Evolutionary conservation across 2,797 vertebrate species (phyloP).

Genomic region (Adrianichthys oophorus): DNA sequence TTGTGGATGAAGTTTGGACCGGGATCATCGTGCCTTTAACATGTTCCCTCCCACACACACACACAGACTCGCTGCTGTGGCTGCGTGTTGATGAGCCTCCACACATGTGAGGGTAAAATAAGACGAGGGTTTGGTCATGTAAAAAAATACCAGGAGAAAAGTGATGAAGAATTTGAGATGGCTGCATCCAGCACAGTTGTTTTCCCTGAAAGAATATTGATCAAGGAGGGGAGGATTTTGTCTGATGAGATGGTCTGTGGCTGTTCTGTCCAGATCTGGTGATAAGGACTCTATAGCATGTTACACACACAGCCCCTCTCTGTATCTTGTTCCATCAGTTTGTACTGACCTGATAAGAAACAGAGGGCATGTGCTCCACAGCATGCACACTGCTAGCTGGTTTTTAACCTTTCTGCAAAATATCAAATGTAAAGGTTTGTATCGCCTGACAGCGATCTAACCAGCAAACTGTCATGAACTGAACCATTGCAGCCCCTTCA

Average conservation of each 20-base stretch:
- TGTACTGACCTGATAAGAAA: constrained; percentile 51
- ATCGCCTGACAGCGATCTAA: no score
- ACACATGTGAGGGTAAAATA: constrained; percentile 60
- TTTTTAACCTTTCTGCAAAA: neutral
- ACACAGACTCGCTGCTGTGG: constrained; percentile 53
- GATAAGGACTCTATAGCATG: constrained; percentile 55
- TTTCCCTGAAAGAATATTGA: constrained; percentile 65
- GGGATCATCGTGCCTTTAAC: no score
- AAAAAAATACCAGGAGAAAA: constrained; percentile 34
- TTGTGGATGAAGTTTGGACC: no score
- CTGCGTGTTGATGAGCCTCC: constrained; percentile 63
- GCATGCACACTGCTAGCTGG: neutral
- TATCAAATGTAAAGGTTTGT: no score
- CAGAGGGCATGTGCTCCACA: constrained; percentile 27
- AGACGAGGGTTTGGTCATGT: constrained; percentile 32
- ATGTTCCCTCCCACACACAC: constrained; percentile 45
- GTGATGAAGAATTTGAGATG: constrained; percentile 64
- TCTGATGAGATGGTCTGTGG: constrained; percentile 27
- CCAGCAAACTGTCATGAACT: no score
- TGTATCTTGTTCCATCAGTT: constrained; percentile 59
- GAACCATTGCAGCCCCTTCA: no score
- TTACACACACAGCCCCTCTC: constrained; percentile 31
- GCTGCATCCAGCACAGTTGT: constrained; percentile 64
- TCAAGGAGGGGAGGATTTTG: constrained; percentile 44
- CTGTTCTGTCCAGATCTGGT: constrained; percentile 58